Evolutionary conservation across 2,888 invertebrate species (phyloP).

Genomic region (Leptothorax acervorum): DNA sequence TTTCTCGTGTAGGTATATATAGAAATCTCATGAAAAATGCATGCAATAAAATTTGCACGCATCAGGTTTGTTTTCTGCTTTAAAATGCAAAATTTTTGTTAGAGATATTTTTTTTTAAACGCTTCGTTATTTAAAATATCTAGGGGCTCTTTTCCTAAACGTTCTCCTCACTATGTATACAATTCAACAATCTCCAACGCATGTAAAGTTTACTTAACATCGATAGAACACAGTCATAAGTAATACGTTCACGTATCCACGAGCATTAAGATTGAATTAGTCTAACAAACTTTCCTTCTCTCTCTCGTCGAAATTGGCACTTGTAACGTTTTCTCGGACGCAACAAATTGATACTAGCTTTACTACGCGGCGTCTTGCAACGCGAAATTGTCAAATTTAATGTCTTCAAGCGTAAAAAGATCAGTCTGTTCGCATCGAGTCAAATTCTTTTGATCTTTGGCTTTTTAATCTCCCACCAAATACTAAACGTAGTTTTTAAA

Average conservation of each 20-base stretch:
- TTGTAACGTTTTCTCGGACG: constrained; percentile 4
- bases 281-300: background rate
- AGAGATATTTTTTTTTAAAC: background rate
- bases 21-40: background rate
- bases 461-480: background rate
- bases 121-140: background rate
- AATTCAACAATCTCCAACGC: background rate
- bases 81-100: background rate
- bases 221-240: background rate
- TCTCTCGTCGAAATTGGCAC: background rate
- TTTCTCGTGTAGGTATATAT: too few species aligned
- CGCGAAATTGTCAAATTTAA: constrained; percentile 1
- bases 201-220: constrained; percentile 14
- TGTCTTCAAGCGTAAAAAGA: constrained; percentile 9
- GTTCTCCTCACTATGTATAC: background rate
- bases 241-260: constrained; percentile 3
- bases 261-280: background rate
- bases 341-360: constrained; percentile 9
- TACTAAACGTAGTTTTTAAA: background rate
- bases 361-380: background rate
- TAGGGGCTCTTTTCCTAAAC: background rate
- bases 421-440: constrained; percentile 4
- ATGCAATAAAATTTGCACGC: background rate
- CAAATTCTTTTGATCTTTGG: background rate
- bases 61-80: background rate